These are phyloP conservation scores for Cochlearius cochlearius DNA, from an alignment of 2,113 vertebrate species.

Conservation along the genomic window DNA sequence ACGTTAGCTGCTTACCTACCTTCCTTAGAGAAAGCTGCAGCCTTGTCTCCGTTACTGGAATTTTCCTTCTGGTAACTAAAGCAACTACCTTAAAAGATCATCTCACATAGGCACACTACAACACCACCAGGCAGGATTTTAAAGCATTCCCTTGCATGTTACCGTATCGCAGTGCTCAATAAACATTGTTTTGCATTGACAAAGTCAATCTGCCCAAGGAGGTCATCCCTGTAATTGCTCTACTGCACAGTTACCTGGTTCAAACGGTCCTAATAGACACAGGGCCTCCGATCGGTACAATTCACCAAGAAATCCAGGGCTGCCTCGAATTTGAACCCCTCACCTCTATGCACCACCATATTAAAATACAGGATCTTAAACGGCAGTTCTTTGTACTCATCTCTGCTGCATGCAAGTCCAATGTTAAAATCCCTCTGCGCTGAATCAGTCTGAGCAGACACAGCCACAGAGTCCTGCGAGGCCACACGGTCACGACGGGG, in stretches of 20 bases:
- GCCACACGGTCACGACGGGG: rapidly evolving
- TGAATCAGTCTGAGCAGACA: neutral
- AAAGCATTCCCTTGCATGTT: neutral
- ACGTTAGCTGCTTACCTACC: neutral
- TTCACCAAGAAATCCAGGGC: neutral
- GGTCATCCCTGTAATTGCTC: neutral
- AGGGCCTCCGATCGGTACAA: neutral
- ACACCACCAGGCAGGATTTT: neutral
- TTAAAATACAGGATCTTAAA: neutral
- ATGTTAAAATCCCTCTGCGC: neutral
- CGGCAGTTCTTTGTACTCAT: neutral
- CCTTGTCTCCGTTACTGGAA: neutral
- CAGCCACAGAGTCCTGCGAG: neutral
- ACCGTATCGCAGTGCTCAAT: neutral
- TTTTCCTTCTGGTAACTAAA: neutral
- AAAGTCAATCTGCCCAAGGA: neutral
- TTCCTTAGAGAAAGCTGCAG: neutral
- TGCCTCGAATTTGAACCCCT: rapidly evolving
- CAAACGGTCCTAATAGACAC: neutral
- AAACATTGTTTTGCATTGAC: neutral
- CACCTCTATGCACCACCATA: neutral
- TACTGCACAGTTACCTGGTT: neutral
- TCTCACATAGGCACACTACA: neutral
- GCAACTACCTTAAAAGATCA: neutral
- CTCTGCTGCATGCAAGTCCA: neutral